Conservation (phyloP, 2,888 invertebrate genomes). For the Melinaea marsaeus region DNA sequence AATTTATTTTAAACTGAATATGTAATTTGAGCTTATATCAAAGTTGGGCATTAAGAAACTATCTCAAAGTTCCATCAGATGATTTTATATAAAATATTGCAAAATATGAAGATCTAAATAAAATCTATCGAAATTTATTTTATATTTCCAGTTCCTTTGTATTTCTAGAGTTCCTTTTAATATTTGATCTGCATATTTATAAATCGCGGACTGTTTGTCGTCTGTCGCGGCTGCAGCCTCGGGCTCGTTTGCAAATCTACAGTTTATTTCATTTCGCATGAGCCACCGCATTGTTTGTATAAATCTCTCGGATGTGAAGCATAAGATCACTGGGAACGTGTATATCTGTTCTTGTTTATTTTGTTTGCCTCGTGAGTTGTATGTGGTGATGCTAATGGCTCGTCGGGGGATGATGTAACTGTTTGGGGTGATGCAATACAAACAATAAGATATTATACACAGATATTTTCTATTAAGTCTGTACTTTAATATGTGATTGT, state of each 20-base stretch:
- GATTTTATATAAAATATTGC: not conserved
- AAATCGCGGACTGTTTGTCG: constrained; percentile 31
- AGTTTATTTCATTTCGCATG: constrained; percentile 53
- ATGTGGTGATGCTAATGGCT: too few relatives aligned
- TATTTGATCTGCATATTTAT: constrained; percentile 37
- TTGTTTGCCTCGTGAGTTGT: not conserved
- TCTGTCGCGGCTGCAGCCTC: constrained; percentile 31
- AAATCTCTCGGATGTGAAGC: constrained; percentile 6
- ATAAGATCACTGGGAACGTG: not conserved
- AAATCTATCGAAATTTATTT: constrained; percentile 5
- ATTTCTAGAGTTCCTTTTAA: constrained; percentile 29
- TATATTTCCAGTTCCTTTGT: constrained; percentile 6
- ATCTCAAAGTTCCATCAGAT: not conserved
- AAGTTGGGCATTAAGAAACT: too few relatives aligned
- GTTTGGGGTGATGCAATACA: too few relatives aligned
- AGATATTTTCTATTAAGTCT: not conserved
- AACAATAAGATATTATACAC: not conserved
- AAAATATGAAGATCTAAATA: not conserved
- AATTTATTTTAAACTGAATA: too few relatives aligned
- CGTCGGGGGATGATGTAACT: too few relatives aligned
- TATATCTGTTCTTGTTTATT: not conserved
- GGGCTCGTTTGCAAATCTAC: constrained; percentile 52
- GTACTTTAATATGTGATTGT: not conserved
- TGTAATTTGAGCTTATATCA: too few relatives aligned
- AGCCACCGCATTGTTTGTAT: constrained; percentile 15